Base-by-base conservation (phyloP, 1,140 invertebrate species). In the Pachyrhynchus sulphureomaculatus region DNA sequence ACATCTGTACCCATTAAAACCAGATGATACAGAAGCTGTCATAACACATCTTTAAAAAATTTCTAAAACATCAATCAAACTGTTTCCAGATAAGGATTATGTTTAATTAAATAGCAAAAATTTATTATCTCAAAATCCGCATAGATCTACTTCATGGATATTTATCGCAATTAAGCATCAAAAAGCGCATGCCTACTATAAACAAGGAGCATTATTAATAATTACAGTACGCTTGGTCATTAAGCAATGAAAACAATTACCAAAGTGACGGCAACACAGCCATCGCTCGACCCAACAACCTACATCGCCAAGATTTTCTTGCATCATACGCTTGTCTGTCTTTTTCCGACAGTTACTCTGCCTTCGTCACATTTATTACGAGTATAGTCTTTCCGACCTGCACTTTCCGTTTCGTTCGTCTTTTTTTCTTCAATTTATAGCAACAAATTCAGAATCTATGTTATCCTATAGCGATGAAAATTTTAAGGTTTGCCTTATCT, bases 391-490 rank as follows among this genome's bases (percentile, higher is more conserved):
- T 36, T 34, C 39, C 34, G 47, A 18, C 32, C 15, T 17, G 49
- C 48, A 62, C 59, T 62, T 62, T 62, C 59, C 51, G 52, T 62
- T 62, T 62, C 51, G 51, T 62, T 62, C 34, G 49, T 62, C 13
- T 33, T 48, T 18, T 21, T 29, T 62, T 55, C 36, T 36, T 17
- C 29, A 4, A 10, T 42, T 18, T n/a, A 2, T 42, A 17, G 13
- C 17, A 20, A 42, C 4, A 18, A 5, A 17, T 5, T 18, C 18
- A 17, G 18, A 17, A 10, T 18, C 39, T n/a, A 26, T 26, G n/a
- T n/a, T n/a, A n/a, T n/a, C n/a, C n/a, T 26, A 26, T 4, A 8
- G 8, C 3, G 3, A 26, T 26, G 8, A 26, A 8, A 26, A 26
- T 4, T 26, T 26, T 26, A 8, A 26, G 8, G 8, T 26, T 26